phyloP scores from a whole-genome alignment of 2,113 vertebrate species.

The Calyptomena viridis region DNA sequence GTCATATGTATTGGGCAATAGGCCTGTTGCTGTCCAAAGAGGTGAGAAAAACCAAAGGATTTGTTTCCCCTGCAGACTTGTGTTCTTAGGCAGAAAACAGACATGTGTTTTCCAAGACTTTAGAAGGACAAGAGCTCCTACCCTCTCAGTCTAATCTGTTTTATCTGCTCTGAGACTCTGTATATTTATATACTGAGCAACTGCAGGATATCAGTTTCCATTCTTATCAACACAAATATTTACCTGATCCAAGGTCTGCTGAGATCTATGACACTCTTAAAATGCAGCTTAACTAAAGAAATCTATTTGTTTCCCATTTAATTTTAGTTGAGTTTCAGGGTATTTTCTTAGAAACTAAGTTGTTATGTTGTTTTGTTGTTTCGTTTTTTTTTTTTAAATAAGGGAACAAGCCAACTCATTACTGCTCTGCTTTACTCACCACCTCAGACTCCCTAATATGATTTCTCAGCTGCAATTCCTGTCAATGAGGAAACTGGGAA shows the following conservation, averaged over 20 bases:
- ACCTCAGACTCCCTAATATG: background rate
- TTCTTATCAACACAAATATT: slow-evolving; percentile 61
- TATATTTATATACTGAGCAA: slow-evolving; percentile 27
- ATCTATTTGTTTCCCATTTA: background rate
- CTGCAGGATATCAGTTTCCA: slow-evolving; percentile 18
- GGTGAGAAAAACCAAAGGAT: background rate
- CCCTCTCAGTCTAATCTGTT: slow-evolving; percentile 14
- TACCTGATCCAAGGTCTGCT: slow-evolving; percentile 46
- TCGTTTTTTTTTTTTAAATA: background rate
- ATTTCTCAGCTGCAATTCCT: background rate
- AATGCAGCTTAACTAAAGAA: background rate
- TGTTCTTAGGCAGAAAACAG: background rate
- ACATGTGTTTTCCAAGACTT: background rate
- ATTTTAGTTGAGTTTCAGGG: background rate
- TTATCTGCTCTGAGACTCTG: slow-evolving; percentile 5
- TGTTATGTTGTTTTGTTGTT: too few relatives aligned
- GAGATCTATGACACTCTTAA: background rate
- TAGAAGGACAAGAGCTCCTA: background rate
- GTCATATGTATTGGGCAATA: background rate
- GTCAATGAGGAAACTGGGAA: background rate
- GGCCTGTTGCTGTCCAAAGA: background rate
- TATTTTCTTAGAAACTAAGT: background rate
- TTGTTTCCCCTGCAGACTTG: background rate
- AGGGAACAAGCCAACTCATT: background rate
- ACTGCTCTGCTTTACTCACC: background rate